Base-by-base conservation (phyloP, 2,113 vertebrate genomes). In the Paedocypris sp. region DNA sequence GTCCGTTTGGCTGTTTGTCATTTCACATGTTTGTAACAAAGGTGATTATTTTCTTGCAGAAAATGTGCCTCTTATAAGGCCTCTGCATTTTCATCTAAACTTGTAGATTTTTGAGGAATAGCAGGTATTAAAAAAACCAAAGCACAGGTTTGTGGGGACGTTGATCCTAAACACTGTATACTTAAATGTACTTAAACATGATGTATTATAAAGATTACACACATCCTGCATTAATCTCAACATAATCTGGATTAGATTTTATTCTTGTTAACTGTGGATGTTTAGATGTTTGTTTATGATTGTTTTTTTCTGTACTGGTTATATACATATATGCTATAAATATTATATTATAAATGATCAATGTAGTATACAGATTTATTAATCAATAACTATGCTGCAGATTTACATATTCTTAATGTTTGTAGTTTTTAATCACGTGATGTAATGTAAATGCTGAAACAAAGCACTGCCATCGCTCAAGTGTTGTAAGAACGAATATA, bases 281-380 rank as follows among this genome's bases (percentile, higher is more conserved):
- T 66, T 46, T 46, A 6, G 28, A 15, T 50, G 54, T 67, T 43
- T 62, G 42, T 67, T 51, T 41, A 49, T 33, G 6, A 51, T 13
- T 18, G 18, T 25, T 65, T 61, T 62, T 70, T 61, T 50, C 13
- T 52, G 31, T 51, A 39, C 23, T 50, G 2, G 28, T 56, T 32
- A 61, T 66, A 66, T 35, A 62, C 29, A 53, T 51, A 12, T 60
- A 53, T 26, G n/a, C 2, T 59, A 46, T 59, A 20, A 16, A 39
- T 52, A 53, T 61, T 51, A 56, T 62, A 66, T 66, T 62, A n/a
- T n/a, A n/a, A 61, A 66, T 53, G 13, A 52, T 13, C 49, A 35
- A 47, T 12, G 13, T 28, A 45, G 52, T n/a, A 7, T 43, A 41
- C 22, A 25, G 23, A 49, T 12, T n/a, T 12, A 42, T 53, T 51